Conservation (phyloP, 2,888 invertebrate species). For the Ichneumon xanthorius region DNA sequence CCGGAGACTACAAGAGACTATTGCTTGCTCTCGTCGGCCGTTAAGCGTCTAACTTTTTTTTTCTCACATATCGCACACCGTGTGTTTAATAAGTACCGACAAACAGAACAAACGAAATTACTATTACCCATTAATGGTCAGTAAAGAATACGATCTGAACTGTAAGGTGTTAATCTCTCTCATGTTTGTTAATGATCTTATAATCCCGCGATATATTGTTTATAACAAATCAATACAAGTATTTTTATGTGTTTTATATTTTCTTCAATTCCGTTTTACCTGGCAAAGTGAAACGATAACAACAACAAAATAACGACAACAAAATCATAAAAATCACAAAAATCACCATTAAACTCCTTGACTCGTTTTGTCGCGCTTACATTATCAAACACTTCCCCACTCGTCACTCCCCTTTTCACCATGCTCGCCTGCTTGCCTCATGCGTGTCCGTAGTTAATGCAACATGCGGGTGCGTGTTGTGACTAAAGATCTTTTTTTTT, state of each 20-base stretch:
- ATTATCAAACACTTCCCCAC: background rate
- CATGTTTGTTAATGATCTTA: conserved; percentile 48
- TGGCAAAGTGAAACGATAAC: conserved; percentile 32
- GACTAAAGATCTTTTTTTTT: conserved; percentile 6
- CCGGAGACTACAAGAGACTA: conserved; percentile 95
- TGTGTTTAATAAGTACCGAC: conserved; percentile 51
- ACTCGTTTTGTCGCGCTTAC: background rate
- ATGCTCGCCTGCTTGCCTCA: conserved; percentile 6
- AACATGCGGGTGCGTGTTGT: conserved; percentile 19
- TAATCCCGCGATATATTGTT: conserved; percentile 50
- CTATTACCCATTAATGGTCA: conserved; percentile 68
- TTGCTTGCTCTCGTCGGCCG: conserved; percentile 89
- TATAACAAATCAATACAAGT: conserved; percentile 64
- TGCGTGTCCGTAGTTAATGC: conserved; percentile 23
- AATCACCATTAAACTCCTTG: background rate
- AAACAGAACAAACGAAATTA: conserved; percentile 32
- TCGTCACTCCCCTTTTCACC: background rate
- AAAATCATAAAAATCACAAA: background rate
- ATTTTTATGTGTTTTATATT: conserved; percentile 55
- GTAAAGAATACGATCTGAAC: conserved; percentile 37
- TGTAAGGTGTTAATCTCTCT: conserved; percentile 44
- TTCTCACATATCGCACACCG: conserved; percentile 43
- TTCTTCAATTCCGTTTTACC: conserved; percentile 43
- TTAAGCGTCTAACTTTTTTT: conserved; percentile 70
- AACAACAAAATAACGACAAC: conserved; percentile 28